These are phyloP conservation scores for Labia minor DNA, from an alignment of 2,888 invertebrate species.

Conservation along the genomic window DNA sequence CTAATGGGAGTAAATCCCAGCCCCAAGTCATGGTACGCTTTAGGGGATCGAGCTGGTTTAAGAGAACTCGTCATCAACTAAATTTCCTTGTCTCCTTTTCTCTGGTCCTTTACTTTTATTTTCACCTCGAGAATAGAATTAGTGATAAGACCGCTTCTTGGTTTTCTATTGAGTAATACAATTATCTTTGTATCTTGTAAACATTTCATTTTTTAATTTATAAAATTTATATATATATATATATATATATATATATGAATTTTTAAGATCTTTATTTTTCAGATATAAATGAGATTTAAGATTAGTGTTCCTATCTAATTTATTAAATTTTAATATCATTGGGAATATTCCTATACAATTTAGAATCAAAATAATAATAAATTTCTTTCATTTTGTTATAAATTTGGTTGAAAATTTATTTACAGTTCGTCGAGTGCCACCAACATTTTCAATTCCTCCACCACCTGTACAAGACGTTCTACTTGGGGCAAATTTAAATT, in stretches of 20 bases:
- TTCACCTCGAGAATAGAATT: background rate
- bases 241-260: too few species aligned
- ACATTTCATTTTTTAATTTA: too few species aligned
- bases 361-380: too few species aligned
- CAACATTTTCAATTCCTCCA: constrained; percentile 89
- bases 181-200: too few species aligned
- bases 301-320: too few species aligned
- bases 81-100: constrained; percentile 5
- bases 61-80: background rate
- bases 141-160: background rate
- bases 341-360: too few species aligned
- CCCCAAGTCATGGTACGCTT: background rate
- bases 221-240: too few species aligned
- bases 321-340: too few species aligned
- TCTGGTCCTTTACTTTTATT: background rate
- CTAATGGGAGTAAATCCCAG: constrained; percentile 6
- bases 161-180: background rate
- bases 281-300: too few species aligned
- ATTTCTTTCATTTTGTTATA: too few species aligned
- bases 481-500: constrained; percentile 79
- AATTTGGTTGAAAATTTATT: too few species aligned
- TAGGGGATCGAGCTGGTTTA: background rate
- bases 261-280: too few species aligned
- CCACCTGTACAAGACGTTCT: constrained; percentile 77
- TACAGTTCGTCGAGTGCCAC: constrained; percentile 85